Evolutionary conservation across 2,888 invertebrate genomes (phyloP).

Genomic region (Globia sparganii): DNA sequence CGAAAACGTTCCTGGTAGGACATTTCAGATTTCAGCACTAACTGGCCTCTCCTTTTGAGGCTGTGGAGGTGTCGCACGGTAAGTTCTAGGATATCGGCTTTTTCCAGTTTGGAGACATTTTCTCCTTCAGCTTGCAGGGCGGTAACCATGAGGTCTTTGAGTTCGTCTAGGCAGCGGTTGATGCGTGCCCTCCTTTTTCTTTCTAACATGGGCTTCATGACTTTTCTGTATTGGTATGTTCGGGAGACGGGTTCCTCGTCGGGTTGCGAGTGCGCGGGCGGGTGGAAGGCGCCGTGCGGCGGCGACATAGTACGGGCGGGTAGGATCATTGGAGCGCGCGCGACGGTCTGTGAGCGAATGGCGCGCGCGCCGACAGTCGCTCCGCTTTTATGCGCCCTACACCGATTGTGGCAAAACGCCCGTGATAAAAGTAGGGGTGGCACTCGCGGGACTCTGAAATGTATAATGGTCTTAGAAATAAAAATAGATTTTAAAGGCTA

Average conservation of each 20-base stretch:
- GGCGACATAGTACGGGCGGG: conserved; percentile 89
- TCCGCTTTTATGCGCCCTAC: conserved; percentile 88
- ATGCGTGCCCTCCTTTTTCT: conserved; percentile 96
- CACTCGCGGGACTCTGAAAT: conserved; percentile 57
- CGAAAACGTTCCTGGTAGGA: conserved; percentile 95
- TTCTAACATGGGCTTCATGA: conserved; percentile 97
- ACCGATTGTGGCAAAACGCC: conserved; percentile 90
- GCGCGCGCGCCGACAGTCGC: conserved; percentile 85
- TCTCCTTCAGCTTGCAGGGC: conserved; percentile 96
- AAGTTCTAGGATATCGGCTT: conserved; percentile 96
- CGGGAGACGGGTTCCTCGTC: conserved; percentile 93
- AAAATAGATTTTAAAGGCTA: not conserved
- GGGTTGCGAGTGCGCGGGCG: conserved; percentile 83
- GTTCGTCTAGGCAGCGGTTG: conserved; percentile 96
- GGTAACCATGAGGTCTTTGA: conserved; percentile 96
- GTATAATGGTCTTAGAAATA: not conserved
- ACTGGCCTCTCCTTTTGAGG: conserved; percentile 92
- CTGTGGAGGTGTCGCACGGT: conserved; percentile 96
- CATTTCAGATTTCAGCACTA: conserved; percentile 91
- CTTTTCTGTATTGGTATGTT: conserved; percentile 97
- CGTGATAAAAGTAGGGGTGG: conserved; percentile 89
- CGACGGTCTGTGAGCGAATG: conserved; percentile 87
- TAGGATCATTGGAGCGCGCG: conserved; percentile 88
- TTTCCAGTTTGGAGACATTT: conserved; percentile 96
- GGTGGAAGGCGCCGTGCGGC: conserved; percentile 88